Conservation (phyloP, 2,113 vertebrate genomes). For the Furnarius figulus region DNA sequence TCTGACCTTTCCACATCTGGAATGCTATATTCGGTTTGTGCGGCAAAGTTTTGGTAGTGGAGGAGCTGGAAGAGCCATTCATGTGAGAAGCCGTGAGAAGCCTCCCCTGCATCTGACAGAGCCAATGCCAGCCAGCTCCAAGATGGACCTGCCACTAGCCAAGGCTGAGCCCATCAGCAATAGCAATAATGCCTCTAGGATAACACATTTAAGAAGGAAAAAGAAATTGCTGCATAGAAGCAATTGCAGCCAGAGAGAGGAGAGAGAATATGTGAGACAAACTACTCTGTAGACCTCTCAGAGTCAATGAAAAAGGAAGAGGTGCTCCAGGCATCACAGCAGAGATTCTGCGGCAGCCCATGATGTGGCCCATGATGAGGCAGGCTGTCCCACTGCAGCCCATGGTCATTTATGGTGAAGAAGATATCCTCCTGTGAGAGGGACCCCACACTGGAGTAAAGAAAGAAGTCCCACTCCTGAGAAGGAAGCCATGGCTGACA, state of each 20-base stretch:
- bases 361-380: neutral
- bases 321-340: neutral
- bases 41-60: neutral
- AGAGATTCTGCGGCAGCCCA: neutral
- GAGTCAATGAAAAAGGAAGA: neutral
- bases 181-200: neutral
- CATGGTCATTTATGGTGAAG: neutral
- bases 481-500: neutral
- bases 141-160: neutral
- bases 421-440: too few relatives aligned
- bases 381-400: neutral
- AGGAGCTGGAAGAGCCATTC: neutral
- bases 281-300: neutral
- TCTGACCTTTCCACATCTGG: neutral
- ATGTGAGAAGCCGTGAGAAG: neutral
- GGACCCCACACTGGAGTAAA: too few relatives aligned
- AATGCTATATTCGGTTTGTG: neutral
- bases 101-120: neutral
- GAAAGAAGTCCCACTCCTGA: neutral
- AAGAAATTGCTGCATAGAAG: neutral
- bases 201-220: neutral
- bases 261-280: neutral
- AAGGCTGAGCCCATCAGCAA: neutral
- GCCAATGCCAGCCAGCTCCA: neutral
- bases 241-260: neutral